Conservation (phyloP, 2,888 invertebrate species). For the Erebia ligea region DNA sequence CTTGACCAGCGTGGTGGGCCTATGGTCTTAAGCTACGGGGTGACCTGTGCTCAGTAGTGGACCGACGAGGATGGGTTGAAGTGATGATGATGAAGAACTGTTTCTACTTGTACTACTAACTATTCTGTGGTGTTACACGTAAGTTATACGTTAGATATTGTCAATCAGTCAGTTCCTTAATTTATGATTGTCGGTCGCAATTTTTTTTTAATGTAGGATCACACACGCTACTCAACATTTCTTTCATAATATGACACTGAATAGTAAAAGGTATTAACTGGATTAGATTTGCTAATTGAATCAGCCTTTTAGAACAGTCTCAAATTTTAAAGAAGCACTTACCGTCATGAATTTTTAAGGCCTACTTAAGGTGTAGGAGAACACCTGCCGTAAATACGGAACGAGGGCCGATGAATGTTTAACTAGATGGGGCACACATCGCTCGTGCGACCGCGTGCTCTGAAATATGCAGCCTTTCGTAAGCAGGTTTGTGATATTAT, state of each 20-base stretch:
- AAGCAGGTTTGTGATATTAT: background rate
- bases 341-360: constrained; percentile 63
- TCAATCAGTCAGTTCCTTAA: too few relatives aligned
- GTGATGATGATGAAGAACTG: too few relatives aligned
- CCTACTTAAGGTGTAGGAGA: constrained; percentile 52
- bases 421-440: constrained; percentile 30
- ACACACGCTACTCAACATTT: background rate
- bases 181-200: background rate
- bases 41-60: too few relatives aligned
- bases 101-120: too few relatives aligned
- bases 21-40: too few relatives aligned
- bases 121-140: too few relatives aligned
- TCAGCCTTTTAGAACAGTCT: constrained; percentile 38
- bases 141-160: too few relatives aligned
- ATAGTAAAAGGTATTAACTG: background rate
- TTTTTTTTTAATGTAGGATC: background rate
- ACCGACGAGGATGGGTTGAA: too few relatives aligned
- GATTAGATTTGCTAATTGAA: constrained; percentile 35
- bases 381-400: constrained; percentile 60
- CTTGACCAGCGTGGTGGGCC: too few relatives aligned
- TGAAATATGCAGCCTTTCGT: background rate
- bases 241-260: background rate
- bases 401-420: constrained; percentile 29
- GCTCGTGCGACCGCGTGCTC: background rate
- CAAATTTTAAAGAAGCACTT: constrained; percentile 61